Evolutionary conservation across 2,797 vertebrate genomes (phyloP), one percentile per base, ranked within the genome.

Genomic region (Miichthys miiuy): DNA sequence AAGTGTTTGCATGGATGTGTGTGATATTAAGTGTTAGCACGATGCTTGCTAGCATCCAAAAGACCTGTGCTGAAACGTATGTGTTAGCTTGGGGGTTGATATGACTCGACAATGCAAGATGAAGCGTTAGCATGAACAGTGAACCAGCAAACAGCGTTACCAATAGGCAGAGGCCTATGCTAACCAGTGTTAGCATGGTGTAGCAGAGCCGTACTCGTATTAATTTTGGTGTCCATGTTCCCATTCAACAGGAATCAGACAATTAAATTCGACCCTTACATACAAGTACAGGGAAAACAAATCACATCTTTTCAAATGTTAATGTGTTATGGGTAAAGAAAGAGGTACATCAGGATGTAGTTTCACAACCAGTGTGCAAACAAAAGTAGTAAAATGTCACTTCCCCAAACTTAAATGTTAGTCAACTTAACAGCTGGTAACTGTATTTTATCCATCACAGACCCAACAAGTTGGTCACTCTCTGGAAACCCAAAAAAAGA

Each of bases 171-270:
- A 48, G 42, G 18, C 9, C 7, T 18, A 55, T 30, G 47, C 54
- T 71, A 51, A 63, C 13, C 20, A 52, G 44, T 2, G 5, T 72
- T 68, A 63, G 64, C 14, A 27, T 20, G 14, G 44, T 8, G 44
- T 12, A 11, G 27, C 46, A 23, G 16, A 23, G 18, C 42, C 27
- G 42, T 5, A 20, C 14, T 38, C 1, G 1, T 27, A 48, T 27
- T 54, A 0, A 17, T 54, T 75, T 47, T 60, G 72, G 75, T 71
- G 61, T 57, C 85, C 30, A 63, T 61, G 64, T 79, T 78, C 58
- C 54, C 52, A 56, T 54, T 58, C 2, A 55, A 6, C 25, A 52
- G 25, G 10, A 21, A 27, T 23, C 38, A 52, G 11, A 23, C 1
- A 4, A 4, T 23, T n/a, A 2, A 58, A 58, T 13, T 47, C 2